Base-by-base conservation (phyloP, 1,140 invertebrate genomes). In the Nomia melanderi region DNA sequence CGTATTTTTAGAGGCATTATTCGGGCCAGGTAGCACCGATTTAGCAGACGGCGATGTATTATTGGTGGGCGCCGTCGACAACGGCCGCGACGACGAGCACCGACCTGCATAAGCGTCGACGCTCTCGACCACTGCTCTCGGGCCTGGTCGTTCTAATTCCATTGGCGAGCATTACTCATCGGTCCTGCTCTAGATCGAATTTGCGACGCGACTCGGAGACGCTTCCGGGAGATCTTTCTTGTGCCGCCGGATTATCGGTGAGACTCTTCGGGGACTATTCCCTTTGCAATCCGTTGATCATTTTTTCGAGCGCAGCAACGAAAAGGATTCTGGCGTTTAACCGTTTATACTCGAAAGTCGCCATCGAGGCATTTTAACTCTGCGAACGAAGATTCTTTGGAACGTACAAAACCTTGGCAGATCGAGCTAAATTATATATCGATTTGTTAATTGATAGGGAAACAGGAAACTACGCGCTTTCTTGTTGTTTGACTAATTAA, bases 1-100 rank as follows among this genome's bases (percentile, higher is more conserved):
- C 20, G 75, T 88, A 88, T 85, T 87, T 88, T 87, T 86, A 85
- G 85, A 54, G 54, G 74, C 39, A 84, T 87, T 87, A 88, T 87
- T 87, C 85, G 85, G 87, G 83, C 81, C 86, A 88, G 85, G 81
- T 88, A 80, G 83, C 78, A 85, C 84, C 74, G 75, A 85, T 85
- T 88, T 86, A 85, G 83, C 72, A 70, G 67, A 76, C 63, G 77
- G 59, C 79, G 66, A 70, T 80, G 76, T 88, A 85, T 86, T 86
- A 87, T 86, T 85, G 86, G 79, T 59, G 60, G 65, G 56, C 57
- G 69, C 64, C 70, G 72, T 65, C 72, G 73, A 76, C 65, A 72
- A 81, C 75, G 64, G 14, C 75, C 56, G 14, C 64, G 41, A 59
- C 39, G 77, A 78, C 41, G 31, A 73, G 25, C 8, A 69, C 44